Percentiles rank a stretch among this genome's conserved stretches.
phyloP scores from a whole-genome alignment of 2,113 vertebrate genomes.

The Gymnogyps californianus region DNA sequence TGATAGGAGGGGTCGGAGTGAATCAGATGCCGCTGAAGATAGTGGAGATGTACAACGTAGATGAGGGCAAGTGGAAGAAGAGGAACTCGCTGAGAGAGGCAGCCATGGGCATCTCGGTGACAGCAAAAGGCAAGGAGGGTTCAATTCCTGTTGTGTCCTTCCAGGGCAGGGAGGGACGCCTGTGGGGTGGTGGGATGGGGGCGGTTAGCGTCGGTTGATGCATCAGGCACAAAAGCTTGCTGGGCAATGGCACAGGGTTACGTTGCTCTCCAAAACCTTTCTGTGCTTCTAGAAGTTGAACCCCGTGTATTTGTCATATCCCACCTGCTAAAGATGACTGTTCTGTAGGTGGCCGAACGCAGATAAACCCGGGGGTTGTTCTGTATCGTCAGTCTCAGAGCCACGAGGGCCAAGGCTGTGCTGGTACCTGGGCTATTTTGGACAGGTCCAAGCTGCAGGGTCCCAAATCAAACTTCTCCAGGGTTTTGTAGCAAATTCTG shows the following conservation, averaged over 20 bases:
- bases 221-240: background rate
- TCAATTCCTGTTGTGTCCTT: background rate
- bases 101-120: constrained; percentile 91
- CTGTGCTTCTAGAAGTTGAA: background rate
- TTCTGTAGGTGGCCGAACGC: background rate
- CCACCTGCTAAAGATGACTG: background rate
- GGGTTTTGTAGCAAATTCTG: background rate
- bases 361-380: background rate
- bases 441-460: background rate
- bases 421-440: background rate
- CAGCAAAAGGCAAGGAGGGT: constrained; percentile 84
- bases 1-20: constrained; percentile 90
- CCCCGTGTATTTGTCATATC: background rate
- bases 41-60: constrained; percentile 91
- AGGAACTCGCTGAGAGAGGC: constrained; percentile 87
- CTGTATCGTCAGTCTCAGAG: background rate
- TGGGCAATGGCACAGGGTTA: background rate
- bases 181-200: background rate
- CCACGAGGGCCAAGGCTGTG: accelerated
- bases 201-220: no score
- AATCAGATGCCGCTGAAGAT: constrained; percentile 88
- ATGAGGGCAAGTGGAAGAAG: constrained; percentile 95
- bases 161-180: background rate
- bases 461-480: background rate
- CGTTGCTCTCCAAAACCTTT: accelerated